These are phyloP conservation scores for Phenacoccus solenopsis DNA, from an alignment of 1,140 invertebrate species.

Conservation along the genomic window DNA sequence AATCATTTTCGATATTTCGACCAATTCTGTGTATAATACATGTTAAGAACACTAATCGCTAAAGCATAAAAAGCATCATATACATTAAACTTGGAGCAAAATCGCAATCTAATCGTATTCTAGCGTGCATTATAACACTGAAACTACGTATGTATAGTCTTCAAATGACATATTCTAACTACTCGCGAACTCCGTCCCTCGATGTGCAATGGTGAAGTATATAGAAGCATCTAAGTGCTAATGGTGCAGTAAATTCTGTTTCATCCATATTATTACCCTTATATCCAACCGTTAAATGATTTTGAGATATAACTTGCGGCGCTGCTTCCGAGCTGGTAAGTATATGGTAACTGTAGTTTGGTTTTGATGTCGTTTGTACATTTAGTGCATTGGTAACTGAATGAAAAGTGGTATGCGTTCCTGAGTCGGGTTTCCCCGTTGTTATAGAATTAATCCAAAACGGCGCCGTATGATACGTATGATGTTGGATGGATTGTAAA, in stretches of 20 bases:
- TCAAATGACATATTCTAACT: background rate
- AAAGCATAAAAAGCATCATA: too few relatives aligned
- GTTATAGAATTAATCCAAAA: slow-evolving; percentile 9
- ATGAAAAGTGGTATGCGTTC: slow-evolving; percentile 4
- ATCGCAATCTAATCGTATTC: too few relatives aligned
- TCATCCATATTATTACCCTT: slow-evolving; percentile 12
- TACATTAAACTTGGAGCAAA: too few relatives aligned
- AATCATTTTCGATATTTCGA: too few relatives aligned
- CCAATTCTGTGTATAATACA: too few relatives aligned
- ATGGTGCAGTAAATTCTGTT: background rate
- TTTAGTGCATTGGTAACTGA: slow-evolving; percentile 8
- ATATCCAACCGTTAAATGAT: background rate
- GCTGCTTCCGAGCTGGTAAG: background rate
- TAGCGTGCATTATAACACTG: background rate
- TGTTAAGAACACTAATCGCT: too few relatives aligned
- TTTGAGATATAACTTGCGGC: slow-evolving; percentile 1
- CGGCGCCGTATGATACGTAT: background rate
- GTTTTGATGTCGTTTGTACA: slow-evolving; percentile 12
- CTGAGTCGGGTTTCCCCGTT: background rate
- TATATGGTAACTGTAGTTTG: background rate
- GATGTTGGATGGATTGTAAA: background rate
- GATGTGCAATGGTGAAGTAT: background rate
- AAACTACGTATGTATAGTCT: background rate
- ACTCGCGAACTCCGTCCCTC: background rate
- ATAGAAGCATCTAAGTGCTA: background rate